These are phyloP conservation scores for Diarsia dahlii DNA, from an alignment of 2,888 invertebrate species.

Conservation along the genomic window DNA sequence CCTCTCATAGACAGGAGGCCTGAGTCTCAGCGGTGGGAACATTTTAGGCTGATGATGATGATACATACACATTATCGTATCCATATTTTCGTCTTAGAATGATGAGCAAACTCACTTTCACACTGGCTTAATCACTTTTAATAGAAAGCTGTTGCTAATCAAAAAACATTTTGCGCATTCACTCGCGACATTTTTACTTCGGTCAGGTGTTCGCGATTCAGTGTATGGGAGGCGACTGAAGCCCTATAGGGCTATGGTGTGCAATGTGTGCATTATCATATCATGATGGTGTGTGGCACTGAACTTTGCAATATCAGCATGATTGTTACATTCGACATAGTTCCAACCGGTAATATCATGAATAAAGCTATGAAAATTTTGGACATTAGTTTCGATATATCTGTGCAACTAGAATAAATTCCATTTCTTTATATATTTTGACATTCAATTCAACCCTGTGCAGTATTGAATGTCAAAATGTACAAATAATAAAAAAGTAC, in stretches of 20 bases:
- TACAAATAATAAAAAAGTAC: too few species aligned
- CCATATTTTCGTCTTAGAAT: background rate
- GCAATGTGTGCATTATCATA: background rate
- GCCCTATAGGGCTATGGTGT: background rate
- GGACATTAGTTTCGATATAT: background rate
- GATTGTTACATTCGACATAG: background rate
- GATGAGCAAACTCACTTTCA: background rate
- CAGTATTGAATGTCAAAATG: too few species aligned
- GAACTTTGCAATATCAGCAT: slow-evolving; percentile 11
- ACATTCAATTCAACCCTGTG: background rate
- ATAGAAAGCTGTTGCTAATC: background rate
- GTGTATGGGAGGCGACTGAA: background rate
- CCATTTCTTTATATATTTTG: background rate
- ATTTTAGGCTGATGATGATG: too few species aligned
- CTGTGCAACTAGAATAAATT: background rate
- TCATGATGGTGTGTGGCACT: background rate
- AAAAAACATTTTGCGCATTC: background rate
- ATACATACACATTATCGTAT: background rate
- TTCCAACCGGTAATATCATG: background rate
- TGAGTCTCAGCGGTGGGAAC: too few species aligned
- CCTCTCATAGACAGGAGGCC: too few species aligned
- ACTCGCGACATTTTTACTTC: background rate
- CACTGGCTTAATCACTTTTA: background rate
- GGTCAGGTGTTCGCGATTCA: background rate
- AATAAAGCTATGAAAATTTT: background rate